Evolutionary conservation across 1,140 invertebrate genomes (phyloP), one percentile per base, ranked within the genome.

Genomic region (Drosophila setifemur): DNA sequence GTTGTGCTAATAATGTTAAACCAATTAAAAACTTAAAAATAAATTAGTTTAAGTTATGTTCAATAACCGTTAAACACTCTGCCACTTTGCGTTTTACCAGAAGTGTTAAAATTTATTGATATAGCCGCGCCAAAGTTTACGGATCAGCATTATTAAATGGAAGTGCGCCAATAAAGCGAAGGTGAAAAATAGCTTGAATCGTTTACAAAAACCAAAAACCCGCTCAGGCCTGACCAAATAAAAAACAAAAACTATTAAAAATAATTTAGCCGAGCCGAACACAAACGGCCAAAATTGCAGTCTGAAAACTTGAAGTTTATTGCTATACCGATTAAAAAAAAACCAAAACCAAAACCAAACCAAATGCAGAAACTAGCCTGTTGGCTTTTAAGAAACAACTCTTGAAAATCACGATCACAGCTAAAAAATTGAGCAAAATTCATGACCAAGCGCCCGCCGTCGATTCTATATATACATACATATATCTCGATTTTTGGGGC

Each of bases 341-440:
- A n/a, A n/a, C n/a, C n/a, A n/a, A n/a, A n/a, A n/a, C n/a, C n/a
- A n/a, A n/a, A n/a, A n/a, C n/a, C n/a, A n/a, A 29, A 29, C 54
- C 68, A 61, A 69, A 54, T 49, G 53, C 29, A 57, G 40, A 42
- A 69, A 87, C 77, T 39, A 26, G 58, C 57, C 23, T 44, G 31
- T n/a, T 4, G 28, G 47, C 47, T 21, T 16, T 11, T 9, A 33
- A 9, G n/a, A n/a, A 40, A 21, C 25, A 37, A 58, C 75, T 70
- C 31, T 82, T 82, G 79, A 87, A 87, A 87, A 88, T 87, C 83
- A 87, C 83, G 85, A 87, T 88, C 83, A 87, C 66, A 71, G 68
- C 37, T 28, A 37, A 69, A 57, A 71, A 53, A 54, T 49, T 67
- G 70, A 48, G 60, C 49, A 54, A 88, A 73, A 72, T 83, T 78